These are phyloP conservation scores for Sinocyclocheilus anophthalmus DNA, from an alignment of 2,113 vertebrate genomes.

Conservation along the genomic window DNA sequence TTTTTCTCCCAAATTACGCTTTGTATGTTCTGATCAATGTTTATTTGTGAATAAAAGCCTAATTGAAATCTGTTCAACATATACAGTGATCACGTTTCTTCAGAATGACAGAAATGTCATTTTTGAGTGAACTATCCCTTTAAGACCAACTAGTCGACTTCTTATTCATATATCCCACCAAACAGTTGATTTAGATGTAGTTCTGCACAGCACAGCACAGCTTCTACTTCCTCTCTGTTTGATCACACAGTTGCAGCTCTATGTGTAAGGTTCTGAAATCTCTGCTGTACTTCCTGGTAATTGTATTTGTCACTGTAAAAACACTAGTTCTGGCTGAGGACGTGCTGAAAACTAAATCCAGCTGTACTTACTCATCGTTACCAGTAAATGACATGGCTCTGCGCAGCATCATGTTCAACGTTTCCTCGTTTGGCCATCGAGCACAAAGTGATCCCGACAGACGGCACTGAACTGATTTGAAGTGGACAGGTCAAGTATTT, in stretches of 20 bases:
- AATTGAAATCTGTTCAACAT: too few species aligned
- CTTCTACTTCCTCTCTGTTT: not conserved
- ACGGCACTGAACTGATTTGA: not conserved
- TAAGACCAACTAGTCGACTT: not conserved
- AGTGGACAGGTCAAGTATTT: constrained; percentile 21
- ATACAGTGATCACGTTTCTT: too few species aligned
- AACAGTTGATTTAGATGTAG: not conserved
- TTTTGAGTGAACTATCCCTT: not conserved
- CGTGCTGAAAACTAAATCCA: not conserved
- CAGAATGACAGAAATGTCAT: too few species aligned
- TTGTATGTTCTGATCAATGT: too few species aligned
- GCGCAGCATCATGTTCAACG: not conserved
- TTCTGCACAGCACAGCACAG: not conserved
- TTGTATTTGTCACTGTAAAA: not conserved
- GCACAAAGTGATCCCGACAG: not conserved
- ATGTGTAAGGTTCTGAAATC: not conserved
- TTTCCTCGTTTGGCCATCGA: not conserved
- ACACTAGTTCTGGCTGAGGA: not conserved
- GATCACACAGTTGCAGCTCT: not conserved
- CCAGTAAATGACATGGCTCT: not conserved
- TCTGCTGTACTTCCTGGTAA: not conserved
- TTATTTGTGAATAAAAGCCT: too few species aligned
- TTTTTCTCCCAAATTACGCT: too few species aligned
- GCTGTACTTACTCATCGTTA: constrained; percentile 1
- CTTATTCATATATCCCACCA: not conserved